A percentile compares a stretch with the other conserved stretches of the same genome.
phyloP scores from a whole-genome alignment of 2,113 vertebrate genomes.

The Colius striatus region DNA sequence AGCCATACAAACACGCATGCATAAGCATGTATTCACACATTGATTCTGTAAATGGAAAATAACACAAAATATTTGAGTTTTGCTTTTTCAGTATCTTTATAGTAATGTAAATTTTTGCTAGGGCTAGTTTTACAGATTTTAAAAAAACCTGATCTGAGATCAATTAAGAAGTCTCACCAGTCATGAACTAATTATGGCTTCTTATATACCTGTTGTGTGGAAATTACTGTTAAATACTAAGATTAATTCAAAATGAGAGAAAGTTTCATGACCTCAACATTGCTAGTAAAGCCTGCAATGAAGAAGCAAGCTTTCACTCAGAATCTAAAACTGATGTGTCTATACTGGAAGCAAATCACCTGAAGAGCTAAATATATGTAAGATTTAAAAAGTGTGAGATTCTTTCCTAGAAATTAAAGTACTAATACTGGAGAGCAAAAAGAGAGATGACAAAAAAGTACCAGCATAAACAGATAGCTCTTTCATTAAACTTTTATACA shows the following conservation, averaged over 20 bases:
- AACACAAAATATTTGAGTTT: neutral
- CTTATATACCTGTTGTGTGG: neutral
- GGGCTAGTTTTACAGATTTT: neutral
- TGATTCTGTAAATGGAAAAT: neutral
- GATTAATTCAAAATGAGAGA: neutral
- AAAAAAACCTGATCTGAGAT: neutral
- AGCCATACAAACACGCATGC: fast-evolving
- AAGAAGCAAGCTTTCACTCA: neutral
- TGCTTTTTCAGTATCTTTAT: neutral
- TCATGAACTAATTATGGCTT: neutral
- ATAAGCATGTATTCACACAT: neutral
- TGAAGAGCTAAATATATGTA: neutral
- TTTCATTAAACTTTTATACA: neutral
- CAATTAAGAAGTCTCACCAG: neutral
- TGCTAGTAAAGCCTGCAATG: neutral
- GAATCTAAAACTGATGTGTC: neutral
- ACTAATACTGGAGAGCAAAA: neutral
- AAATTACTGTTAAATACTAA: neutral
- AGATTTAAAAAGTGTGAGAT: neutral
- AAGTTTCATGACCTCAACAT: neutral
- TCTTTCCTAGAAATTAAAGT: neutral
- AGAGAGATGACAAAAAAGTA: neutral
- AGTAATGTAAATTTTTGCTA: neutral
- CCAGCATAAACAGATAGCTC: neutral
- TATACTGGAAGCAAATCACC: neutral